Conservation (phyloP, 1,140 invertebrate species). For the Drosophila azteca region DNA sequence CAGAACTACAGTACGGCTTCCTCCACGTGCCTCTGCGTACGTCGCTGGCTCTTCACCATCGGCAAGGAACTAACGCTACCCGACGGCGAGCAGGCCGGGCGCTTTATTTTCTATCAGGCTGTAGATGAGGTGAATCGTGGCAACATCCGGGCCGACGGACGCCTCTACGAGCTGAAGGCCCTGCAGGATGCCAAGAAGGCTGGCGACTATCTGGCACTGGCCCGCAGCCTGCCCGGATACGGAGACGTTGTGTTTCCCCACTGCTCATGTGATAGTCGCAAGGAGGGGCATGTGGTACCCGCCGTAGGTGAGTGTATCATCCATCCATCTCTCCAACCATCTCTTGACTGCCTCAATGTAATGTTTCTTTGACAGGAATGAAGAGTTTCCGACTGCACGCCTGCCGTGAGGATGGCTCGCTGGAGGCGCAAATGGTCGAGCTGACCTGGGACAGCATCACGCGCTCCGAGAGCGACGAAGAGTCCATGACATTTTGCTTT, state of each 20-base stretch:
- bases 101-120: conserved; percentile 93
- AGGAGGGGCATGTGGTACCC: conserved; percentile 95
- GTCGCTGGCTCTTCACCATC: conserved; percentile 97
- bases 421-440: conserved; percentile 93
- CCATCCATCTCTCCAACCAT: not conserved
- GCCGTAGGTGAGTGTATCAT: conserved; percentile 86
- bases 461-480: conserved; percentile 95
- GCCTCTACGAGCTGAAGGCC: conserved; percentile 97
- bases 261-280: conserved; percentile 96
- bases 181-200: conserved; percentile 95
- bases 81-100: conserved; percentile 86
- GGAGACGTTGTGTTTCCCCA: conserved; percentile 97
- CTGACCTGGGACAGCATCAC: conserved; percentile 92
- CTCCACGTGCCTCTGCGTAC: conserved; percentile 95
- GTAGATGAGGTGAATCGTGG: conserved; percentile 98
- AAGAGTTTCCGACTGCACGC: conserved; percentile 93
- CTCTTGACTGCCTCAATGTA: not conserved
- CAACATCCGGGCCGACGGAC: conserved; percentile 93
- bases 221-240: conserved; percentile 94
- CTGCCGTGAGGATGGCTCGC: conserved; percentile 93
- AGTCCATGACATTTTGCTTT: conserved; percentile 94
- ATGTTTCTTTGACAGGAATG: conserved; percentile 78
- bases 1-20: conserved; percentile 99
- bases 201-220: conserved; percentile 94
- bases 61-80: conserved; percentile 89